Evolutionary conservation across 2,888 invertebrate species (phyloP), one percentile per base, ranked within the genome.

Genomic region (Ornithoptera alexandrae): DNA sequence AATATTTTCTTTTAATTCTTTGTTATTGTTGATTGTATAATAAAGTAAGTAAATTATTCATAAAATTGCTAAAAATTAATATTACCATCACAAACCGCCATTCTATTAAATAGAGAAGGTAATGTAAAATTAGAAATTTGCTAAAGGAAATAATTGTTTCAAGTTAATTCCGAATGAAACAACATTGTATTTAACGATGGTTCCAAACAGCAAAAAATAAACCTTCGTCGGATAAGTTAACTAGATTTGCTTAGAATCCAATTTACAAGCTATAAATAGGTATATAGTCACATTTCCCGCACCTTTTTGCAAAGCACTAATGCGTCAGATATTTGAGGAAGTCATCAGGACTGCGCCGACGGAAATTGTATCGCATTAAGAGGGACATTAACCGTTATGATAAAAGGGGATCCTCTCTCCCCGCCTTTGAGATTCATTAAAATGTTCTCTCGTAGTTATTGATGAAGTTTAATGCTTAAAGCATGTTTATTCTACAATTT

Each of bases 301-400:
- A 59, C 79, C 77, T 79, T 84, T 83, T 84, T 85, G 81, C 81
- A 80, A 73, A 74, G 72, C 77, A 75, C 81, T 84, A 85, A 86
- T 85, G 83, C 79, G 78, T 78, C 78, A 78, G 78, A 81, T 85
- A 83, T 80, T 80, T 78, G 76, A 78, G 86, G 86, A 85, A 84
- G 83, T 82, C 82, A 82, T 81, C 79, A 78, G 78, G 79, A 75
- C 77, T 78, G 79, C 74, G 76, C 77, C 75, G 74, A 72, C 83
- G 88, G 90, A 90, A 88, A 90, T 89, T 87, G 86, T 85, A 79
- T 78, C 80, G 82, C 86, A 85, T 87, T 88, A 87, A 77, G 82
- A 81, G 79, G 78, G 80, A 82, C 86, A 88, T 87, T 87, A 85
- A 82, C 85, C 77, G 84, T 81, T 83, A 83, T 84, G 81, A 78